phyloP scores from a whole-genome alignment of 1,140 invertebrate species.

The Manduca sexta region DNA sequence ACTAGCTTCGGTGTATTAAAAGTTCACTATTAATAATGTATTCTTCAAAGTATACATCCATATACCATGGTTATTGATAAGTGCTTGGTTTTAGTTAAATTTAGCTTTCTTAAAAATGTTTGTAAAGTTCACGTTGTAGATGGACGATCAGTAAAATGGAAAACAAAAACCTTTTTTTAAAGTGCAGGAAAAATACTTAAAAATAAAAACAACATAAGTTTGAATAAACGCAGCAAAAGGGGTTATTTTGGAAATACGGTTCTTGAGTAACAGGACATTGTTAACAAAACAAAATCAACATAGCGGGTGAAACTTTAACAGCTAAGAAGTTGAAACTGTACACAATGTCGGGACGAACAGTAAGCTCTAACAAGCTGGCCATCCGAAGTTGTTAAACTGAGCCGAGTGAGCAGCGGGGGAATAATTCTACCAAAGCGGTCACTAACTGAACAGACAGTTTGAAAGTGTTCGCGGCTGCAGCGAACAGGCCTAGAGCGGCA shows the following conservation, averaged over 20 bases:
- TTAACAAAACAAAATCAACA: slow-evolving; percentile 53
- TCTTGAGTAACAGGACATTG: slow-evolving; percentile 35
- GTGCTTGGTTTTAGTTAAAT: too few relatives aligned
- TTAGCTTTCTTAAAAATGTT: too few relatives aligned
- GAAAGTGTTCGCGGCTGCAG: slow-evolving; percentile 27
- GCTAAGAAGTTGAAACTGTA: slow-evolving; percentile 56
- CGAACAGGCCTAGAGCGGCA: slow-evolving; percentile 2
- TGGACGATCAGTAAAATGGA: too few relatives aligned
- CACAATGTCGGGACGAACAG: slow-evolving; percentile 46
- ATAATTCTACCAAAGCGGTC: slow-evolving; percentile 46
- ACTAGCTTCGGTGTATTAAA: too few relatives aligned
- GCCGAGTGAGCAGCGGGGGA: slow-evolving; percentile 26
- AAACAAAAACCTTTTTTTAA: too few relatives aligned
- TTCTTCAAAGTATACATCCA: too few relatives aligned
- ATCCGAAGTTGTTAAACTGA: slow-evolving; percentile 57
- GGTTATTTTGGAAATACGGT: background rate
- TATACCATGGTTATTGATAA: too few relatives aligned
- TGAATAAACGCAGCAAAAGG: background rate
- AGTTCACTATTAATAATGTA: too few relatives aligned
- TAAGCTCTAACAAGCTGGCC: slow-evolving; percentile 58
- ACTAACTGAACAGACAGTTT: slow-evolving; percentile 40
- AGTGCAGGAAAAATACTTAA: too few relatives aligned
- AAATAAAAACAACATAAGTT: too few relatives aligned
- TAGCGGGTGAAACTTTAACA: slow-evolving; percentile 48
- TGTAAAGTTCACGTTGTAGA: too few relatives aligned